Percentiles rank a stretch among this genome's conserved stretches.
phyloP scores from a whole-genome alignment of 2,113 vertebrate species.

The Polypterus bichir region DNA sequence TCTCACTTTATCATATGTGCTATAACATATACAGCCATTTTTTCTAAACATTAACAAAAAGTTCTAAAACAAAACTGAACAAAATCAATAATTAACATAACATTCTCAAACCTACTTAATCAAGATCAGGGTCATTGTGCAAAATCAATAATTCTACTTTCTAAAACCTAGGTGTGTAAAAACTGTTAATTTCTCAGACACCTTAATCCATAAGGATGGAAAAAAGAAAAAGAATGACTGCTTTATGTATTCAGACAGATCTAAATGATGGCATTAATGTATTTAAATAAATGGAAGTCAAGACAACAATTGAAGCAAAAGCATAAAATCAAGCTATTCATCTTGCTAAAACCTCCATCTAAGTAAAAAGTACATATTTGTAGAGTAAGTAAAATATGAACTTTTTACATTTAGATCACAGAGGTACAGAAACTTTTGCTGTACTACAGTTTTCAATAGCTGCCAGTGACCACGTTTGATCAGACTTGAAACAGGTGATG shows the following conservation, averaged over 20 bases:
- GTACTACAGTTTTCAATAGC: background rate
- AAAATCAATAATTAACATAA: background rate
- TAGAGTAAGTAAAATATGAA: background rate
- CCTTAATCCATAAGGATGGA: too few relatives aligned
- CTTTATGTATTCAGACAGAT: too few relatives aligned
- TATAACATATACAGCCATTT: background rate
- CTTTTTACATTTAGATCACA: background rate
- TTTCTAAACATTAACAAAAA: background rate
- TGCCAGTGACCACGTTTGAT: background rate
- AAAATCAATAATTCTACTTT: too few relatives aligned
- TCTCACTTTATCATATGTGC: background rate
- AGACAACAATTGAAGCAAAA: too few relatives aligned
- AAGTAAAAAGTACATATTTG: too few relatives aligned
- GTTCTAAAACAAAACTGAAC: background rate
- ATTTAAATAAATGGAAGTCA: too few relatives aligned
- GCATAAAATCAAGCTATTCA: too few relatives aligned
- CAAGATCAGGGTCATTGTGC: background rate
- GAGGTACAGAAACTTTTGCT: background rate
- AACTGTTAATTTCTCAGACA: too few relatives aligned
- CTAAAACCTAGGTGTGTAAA: too few relatives aligned
- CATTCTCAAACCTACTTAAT: background rate
- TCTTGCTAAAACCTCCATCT: too few relatives aligned
- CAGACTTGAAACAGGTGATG: background rate
- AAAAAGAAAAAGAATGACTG: too few relatives aligned
- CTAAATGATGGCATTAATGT: too few relatives aligned